Evolutionary conservation across 1,140 invertebrate genomes (phyloP).

Genomic region (Drosophila sp.): DNA sequence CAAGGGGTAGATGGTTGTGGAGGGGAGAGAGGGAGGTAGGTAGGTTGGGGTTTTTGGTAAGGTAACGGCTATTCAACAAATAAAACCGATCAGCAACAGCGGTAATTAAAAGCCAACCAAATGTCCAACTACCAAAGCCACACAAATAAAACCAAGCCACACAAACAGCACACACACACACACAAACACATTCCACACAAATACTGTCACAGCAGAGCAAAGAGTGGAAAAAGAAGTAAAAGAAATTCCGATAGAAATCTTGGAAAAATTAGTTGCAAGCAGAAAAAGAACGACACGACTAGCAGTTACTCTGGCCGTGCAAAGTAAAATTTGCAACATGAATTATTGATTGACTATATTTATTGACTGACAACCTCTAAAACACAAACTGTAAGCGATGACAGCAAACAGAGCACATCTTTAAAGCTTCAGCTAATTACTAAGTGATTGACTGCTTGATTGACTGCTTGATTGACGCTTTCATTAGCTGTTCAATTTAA

Average conservation of each 20-base stretch:
- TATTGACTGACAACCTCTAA: not conserved
- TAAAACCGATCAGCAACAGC: constrained; percentile 71
- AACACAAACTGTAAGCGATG: too few species aligned
- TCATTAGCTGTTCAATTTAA: not conserved
- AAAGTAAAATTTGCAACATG: too few species aligned
- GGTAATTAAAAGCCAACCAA: constrained; percentile 84
- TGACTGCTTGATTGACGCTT: not conserved
- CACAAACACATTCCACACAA: constrained; percentile 2
- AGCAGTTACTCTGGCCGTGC: not conserved
- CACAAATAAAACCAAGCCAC: constrained; percentile 42
- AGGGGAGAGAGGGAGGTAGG: not conserved
- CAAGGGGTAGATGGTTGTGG: not conserved
- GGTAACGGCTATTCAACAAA: constrained; percentile 46
- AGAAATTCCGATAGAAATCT: constrained; percentile 31
- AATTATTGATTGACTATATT: not conserved
- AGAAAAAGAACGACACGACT: constrained; percentile 2
- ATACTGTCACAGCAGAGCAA: constrained; percentile 1
- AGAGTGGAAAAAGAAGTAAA: constrained; percentile 1
- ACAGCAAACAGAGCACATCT: too few species aligned
- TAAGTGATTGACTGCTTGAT: not conserved
- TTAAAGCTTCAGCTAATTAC: not conserved
- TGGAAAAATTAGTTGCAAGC: constrained; percentile 20
- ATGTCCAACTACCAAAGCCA: constrained; percentile 72
- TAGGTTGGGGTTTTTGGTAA: not conserved
- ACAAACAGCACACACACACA: not conserved